phyloP scores from a whole-genome alignment of 1,140 invertebrate genomes.

The Magallana gigas region DNA sequence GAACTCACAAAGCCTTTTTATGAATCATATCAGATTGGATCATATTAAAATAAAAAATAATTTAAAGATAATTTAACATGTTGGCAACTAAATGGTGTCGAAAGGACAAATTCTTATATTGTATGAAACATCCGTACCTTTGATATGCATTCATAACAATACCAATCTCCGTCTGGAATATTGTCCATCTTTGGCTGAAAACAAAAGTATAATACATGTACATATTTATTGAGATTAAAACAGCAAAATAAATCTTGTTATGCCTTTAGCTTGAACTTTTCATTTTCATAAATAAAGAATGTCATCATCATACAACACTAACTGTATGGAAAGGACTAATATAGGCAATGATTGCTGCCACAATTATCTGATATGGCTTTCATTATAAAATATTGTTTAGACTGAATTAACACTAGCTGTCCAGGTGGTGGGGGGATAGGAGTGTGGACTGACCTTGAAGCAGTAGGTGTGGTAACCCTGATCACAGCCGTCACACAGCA shows the following conservation, averaged over 20 bases:
- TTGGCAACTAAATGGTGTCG: too few relatives aligned
- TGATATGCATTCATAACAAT: constrained; percentile 97
- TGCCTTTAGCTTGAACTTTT: too few relatives aligned
- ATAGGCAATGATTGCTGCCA: too few relatives aligned
- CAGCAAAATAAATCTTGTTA: too few relatives aligned
- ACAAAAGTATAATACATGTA: constrained; percentile 19
- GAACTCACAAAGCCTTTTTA: too few relatives aligned
- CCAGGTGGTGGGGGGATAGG: not conserved
- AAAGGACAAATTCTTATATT: too few relatives aligned
- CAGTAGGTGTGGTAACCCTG: constrained; percentile 99
- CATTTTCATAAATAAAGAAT: too few relatives aligned
- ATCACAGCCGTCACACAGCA: constrained; percentile 98
- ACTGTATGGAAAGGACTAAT: too few relatives aligned
- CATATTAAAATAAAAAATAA: not conserved
- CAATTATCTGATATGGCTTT: too few relatives aligned
- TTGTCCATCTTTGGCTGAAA: constrained; percentile 92
- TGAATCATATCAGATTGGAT: not conserved
- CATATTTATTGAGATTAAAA: not conserved
- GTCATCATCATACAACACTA: too few relatives aligned
- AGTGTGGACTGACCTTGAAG: constrained; percentile 85
- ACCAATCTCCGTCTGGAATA: constrained; percentile 98
- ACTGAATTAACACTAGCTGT: not conserved
- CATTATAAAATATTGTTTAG: too few relatives aligned
- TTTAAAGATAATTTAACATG: not conserved
- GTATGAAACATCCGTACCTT: constrained; percentile 84